Percentiles rank a stretch among this genome's conserved stretches.
phyloP scores from a whole-genome alignment of 1,140 invertebrate genomes.

The Achroia grisella region DNA sequence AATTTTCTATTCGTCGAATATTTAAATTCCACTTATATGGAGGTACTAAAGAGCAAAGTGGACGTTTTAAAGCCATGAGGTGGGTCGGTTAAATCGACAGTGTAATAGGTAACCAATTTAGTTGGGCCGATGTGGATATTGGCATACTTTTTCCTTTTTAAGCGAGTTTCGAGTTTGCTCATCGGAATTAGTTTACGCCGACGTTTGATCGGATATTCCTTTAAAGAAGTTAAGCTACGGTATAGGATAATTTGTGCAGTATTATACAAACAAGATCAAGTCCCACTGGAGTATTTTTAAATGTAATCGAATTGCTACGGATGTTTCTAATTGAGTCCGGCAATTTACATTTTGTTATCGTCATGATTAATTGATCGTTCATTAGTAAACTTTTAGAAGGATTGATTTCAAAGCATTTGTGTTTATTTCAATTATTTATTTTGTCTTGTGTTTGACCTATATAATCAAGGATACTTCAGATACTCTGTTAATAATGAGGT shows the following conservation, averaged over 20 bases:
- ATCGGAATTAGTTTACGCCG: constrained; percentile 65
- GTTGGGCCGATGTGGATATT: constrained; percentile 47
- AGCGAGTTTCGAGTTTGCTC: constrained; percentile 59
- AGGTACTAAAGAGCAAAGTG: constrained; percentile 8
- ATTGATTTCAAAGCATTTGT: no score
- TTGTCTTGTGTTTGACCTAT: no score
- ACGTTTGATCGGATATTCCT: constrained; percentile 69
- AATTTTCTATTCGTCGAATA: background rate
- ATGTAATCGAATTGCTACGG: background rate
- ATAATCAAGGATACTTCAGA: no score
- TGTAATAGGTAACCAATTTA: constrained; percentile 66
- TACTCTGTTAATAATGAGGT: no score
- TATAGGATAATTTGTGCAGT: constrained; percentile 43
- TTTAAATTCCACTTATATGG: background rate
- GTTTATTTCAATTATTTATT: no score
- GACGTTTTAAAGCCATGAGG: constrained; percentile 3
- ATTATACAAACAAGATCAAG: constrained; percentile 37
- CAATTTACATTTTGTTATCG: no score
- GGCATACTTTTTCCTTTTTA: constrained; percentile 46
- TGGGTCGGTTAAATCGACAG: constrained; percentile 44
- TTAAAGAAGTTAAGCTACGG: constrained; percentile 61
- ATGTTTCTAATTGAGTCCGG: no score
- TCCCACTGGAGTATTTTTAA: constrained; percentile 26
- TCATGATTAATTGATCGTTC: no score
- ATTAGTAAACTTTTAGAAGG: no score